Base-by-base conservation (phyloP, 2,113 vertebrate genomes). In the Hyla sarda region DNA sequence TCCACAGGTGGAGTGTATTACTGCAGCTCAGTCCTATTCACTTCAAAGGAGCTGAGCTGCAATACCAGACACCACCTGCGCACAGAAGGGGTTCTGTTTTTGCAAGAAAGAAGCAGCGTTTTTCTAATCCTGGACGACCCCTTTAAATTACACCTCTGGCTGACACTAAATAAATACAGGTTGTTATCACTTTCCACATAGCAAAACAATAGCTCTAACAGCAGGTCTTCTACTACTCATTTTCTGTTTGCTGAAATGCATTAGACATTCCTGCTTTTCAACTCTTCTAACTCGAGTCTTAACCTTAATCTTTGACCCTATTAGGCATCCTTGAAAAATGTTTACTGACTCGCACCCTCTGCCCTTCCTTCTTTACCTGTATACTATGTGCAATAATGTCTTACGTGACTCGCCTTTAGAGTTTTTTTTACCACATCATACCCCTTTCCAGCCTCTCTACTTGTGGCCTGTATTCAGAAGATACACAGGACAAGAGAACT, bases 361-460 rank as follows among this genome's bases (percentile, higher is more conserved):
- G 48, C 75, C 84, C 84, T 50, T 54, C 21, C 69, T 76, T 79
- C 56, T 56, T 78, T 25, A 79, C 75, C 47, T 78, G 72, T 34
- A 75, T 28, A 60, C 37, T 69, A 21, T 5, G 71, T 56, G 28
- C 56, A 14, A 32, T 30, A 13, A 69, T 65, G n/a, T 72, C 25
- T 60, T 47, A 17, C 32, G 12, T 12, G n/a, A 73, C 50, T 81
- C 13, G n/a, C 60, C 50, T 58, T 50, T 11, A 80, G 48, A 28
- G n/a, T 30, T 72, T 17, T 81, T 34, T 32, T 67, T 67, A 32
- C 32, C 58, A 37, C n/a, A 69, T 56, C 13, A 21, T 67, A 56
- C 48, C n/a, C 25, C 62, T 56, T 45, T 48, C 7, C 6, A 79
- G 50, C 2, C 75, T 47, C n/a, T 32, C 62, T 45, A 16, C 41